A percentile compares a stretch with the other conserved stretches of the same genome.
phyloP scores from a whole-genome alignment of 1,140 invertebrate species.

The Drosophila mojavensis region DNA sequence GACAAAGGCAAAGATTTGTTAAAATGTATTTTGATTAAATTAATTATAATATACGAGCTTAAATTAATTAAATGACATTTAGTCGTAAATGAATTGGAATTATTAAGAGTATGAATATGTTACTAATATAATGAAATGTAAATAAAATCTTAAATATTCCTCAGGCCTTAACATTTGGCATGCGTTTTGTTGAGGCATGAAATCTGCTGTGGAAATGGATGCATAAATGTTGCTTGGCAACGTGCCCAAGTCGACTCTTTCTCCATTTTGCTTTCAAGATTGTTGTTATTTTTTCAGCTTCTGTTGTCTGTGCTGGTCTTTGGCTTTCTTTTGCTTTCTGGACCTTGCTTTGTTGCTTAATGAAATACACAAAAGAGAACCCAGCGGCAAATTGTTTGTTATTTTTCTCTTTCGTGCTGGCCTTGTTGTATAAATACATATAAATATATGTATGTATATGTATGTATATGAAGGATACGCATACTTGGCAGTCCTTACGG shows the following conservation, averaged over 20 bases:
- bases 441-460: neutral
- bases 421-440: slow-evolving; percentile 27
- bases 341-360: slow-evolving; percentile 45
- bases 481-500: slow-evolving; percentile 56
- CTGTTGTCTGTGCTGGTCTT: slow-evolving; percentile 9
- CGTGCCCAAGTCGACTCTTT: slow-evolving; percentile 8
- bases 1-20: neutral
- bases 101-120: no score
- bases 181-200: slow-evolving; percentile 8
- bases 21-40: neutral
- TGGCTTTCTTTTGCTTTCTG: slow-evolving; percentile 25
- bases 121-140: neutral
- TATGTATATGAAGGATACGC: slow-evolving; percentile 27
- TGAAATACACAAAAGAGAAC: slow-evolving; percentile 63
- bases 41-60: neutral
- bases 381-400: slow-evolving; percentile 66
- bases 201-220: slow-evolving; percentile 1
- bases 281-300: slow-evolving; percentile 4
- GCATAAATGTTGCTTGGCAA: slow-evolving; percentile 41
- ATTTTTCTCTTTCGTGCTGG: slow-evolving; percentile 33
- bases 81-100: no score
- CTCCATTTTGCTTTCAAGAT: neutral
- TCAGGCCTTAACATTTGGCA: neutral
- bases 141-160: neutral
- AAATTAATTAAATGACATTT: neutral